Evolutionary conservation across 2,888 invertebrate species (phyloP).

Genomic region (Flabesymbios commensalis): DNA sequence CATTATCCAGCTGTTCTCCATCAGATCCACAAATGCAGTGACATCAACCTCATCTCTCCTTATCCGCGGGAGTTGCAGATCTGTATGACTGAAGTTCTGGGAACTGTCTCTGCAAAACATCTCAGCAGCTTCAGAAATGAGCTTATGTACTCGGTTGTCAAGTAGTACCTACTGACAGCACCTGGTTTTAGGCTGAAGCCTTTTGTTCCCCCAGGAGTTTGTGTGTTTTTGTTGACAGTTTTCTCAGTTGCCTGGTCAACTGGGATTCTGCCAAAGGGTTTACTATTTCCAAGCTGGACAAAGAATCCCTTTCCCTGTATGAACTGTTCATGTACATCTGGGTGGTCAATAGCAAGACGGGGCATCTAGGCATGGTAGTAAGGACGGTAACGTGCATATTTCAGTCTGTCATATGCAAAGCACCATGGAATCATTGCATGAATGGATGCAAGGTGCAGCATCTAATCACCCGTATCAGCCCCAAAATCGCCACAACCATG

Average conservation of each 20-base stretch:
- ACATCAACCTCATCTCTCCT: slow-evolving; percentile 22
- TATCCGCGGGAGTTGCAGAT: slow-evolving; percentile 13
- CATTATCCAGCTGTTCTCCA: slow-evolving; percentile 4
- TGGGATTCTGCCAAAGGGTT: slow-evolving; percentile 33
- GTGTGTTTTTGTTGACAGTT: slow-evolving; percentile 19
- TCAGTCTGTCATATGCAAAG: slow-evolving; percentile 18
- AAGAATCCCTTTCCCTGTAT: slow-evolving; percentile 24
- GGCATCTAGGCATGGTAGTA: slow-evolving; percentile 30
- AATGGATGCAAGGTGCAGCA: slow-evolving; percentile 7
- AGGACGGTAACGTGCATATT: slow-evolving; percentile 21
- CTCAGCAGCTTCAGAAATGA: background rate
- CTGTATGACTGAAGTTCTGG: too few species aligned
- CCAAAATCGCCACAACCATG: background rate
- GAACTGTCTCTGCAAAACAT: too few species aligned
- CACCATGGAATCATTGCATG: slow-evolving; percentile 16
- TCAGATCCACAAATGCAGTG: slow-evolving; percentile 8
- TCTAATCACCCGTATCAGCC: slow-evolving; percentile 8
- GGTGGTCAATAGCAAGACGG: slow-evolving; percentile 19
- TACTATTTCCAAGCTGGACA: slow-evolving; percentile 24
- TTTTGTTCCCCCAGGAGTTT: slow-evolving; percentile 16
- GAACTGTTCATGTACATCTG: slow-evolving; percentile 14
- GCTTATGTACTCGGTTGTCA: slow-evolving; percentile 4
- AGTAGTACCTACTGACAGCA: slow-evolving; percentile 1
- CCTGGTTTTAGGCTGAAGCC: slow-evolving; percentile 15
- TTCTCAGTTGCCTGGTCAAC: slow-evolving; percentile 27